Conservation (phyloP, 2,797 vertebrate genomes). For the Hypotaenidia philippensis region DNA sequence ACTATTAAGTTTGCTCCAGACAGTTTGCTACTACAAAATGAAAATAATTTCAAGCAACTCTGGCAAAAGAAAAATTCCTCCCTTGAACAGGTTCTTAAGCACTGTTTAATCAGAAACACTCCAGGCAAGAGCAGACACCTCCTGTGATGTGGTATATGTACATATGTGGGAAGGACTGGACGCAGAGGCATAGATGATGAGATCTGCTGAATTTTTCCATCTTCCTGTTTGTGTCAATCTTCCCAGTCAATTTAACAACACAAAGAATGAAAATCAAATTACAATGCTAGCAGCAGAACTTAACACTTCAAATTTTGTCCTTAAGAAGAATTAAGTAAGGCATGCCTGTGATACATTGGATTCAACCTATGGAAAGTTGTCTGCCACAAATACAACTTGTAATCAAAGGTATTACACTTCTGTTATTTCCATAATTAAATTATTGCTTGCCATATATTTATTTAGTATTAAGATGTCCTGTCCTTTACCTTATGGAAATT, state of each 20-base stretch:
- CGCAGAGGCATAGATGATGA: rapidly evolving
- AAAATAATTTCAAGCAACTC: slow-evolving; percentile 10
- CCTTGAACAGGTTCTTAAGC: background rate
- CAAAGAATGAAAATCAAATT: background rate
- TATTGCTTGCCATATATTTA: background rate
- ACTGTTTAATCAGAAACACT: slow-evolving; percentile 9
- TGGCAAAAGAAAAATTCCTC: background rate
- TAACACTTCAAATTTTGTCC: background rate
- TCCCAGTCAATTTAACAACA: background rate
- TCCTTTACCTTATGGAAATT: background rate
- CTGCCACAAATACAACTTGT: background rate
- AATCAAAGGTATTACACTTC: background rate
- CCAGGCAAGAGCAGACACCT: background rate
- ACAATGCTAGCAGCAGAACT: background rate
- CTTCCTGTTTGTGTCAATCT: background rate
- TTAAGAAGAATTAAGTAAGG: background rate
- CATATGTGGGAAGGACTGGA: background rate
- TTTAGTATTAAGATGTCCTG: background rate
- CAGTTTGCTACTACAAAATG: background rate
- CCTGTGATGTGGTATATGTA: background rate
- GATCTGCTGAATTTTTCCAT: background rate
- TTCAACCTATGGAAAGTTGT: background rate
- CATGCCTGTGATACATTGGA: rapidly evolving
- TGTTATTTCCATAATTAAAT: background rate
- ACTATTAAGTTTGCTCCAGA: background rate